phyloP scores from a whole-genome alignment of 1,140 invertebrate genomes.

The Achatina immaculata region DNA sequence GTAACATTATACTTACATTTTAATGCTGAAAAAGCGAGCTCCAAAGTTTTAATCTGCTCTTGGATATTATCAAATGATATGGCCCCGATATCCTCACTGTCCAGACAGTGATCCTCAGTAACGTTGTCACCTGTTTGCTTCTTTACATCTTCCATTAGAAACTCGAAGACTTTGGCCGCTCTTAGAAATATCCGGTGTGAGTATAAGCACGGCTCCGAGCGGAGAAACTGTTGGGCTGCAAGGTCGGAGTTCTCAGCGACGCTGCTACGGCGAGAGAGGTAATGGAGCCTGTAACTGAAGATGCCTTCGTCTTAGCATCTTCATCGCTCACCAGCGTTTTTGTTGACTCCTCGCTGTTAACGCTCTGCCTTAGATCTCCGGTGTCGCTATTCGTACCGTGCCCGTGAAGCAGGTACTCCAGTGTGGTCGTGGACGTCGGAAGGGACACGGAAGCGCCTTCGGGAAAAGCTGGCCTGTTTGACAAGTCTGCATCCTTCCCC shows the following conservation, averaged over 20 bases:
- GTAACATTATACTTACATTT: slow-evolving; percentile 69
- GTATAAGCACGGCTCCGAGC: slow-evolving; percentile 54
- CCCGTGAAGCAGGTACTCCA: slow-evolving; percentile 17
- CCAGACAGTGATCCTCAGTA: neutral
- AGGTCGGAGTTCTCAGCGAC: slow-evolving; percentile 25
- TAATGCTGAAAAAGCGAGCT: slow-evolving; percentile 60
- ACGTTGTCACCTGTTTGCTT: neutral
- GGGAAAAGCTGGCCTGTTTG: slow-evolving; percentile 8
- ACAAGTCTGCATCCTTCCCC: neutral
- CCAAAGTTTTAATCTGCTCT: slow-evolving; percentile 58
- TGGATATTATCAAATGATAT: slow-evolving; percentile 53
- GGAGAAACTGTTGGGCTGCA: slow-evolving; percentile 48
- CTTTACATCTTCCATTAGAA: slow-evolving; percentile 40
- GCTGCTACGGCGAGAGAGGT: neutral
- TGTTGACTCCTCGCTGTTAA: slow-evolving; percentile 35
- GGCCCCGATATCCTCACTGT: slow-evolving; percentile 41
- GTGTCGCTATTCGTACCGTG: neutral
- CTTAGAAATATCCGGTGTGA: slow-evolving; percentile 50
- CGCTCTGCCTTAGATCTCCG: slow-evolving; percentile 4
- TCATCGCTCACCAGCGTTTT: slow-evolving; percentile 26
- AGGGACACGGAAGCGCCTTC: slow-evolving; percentile 16
- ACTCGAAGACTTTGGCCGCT: slow-evolving; percentile 49
- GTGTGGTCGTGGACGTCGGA: slow-evolving; percentile 8
- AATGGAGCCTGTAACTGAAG: slow-evolving; percentile 22
- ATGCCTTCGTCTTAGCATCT: neutral